A percentile compares a stretch with the other conserved stretches of the same genome.
These are phyloP conservation scores for Upupa epops DNA, from an alignment of 2,113 vertebrate genomes.

Conservation along the genomic window DNA sequence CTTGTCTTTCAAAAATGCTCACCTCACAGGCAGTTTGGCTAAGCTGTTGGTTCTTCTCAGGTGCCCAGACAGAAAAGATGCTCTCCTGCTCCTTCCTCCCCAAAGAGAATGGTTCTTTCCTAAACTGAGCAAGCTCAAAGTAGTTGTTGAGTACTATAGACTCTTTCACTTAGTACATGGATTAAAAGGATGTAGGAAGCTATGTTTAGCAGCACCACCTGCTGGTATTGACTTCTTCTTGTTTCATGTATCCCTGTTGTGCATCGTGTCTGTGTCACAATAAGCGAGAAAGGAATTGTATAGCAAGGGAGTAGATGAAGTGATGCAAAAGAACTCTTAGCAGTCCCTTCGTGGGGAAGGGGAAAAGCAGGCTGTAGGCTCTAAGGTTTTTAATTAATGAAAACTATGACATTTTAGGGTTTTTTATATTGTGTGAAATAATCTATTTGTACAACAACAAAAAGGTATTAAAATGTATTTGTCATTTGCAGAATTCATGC, in stretches of 20 bases:
- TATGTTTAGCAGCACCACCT: constrained; percentile 8
- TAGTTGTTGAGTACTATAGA: background rate
- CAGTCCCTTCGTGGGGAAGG: background rate
- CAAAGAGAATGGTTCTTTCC: background rate
- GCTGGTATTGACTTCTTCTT: background rate
- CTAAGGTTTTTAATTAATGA: background rate
- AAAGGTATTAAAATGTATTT: background rate
- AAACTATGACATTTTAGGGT: too few species aligned
- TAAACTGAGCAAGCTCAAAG: background rate
- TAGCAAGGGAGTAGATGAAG: background rate
- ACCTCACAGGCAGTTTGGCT: background rate
- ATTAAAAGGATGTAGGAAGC: background rate
- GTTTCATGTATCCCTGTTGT: fast-evolving
- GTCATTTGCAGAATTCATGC: background rate
- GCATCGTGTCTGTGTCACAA: fast-evolving
- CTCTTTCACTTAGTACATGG: fast-evolving
- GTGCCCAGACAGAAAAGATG: background rate
- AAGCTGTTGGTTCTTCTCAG: background rate
- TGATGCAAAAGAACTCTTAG: background rate
- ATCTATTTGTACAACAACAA: background rate
- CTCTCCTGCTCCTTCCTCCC: background rate
- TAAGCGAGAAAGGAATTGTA: background rate
- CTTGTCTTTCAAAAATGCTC: background rate
- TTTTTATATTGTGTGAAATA: background rate
- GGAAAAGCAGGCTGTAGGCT: background rate